Percentiles rank a stretch among this genome's conserved stretches.
These are phyloP conservation scores for Lamprologus ornatipinnis DNA, from an alignment of 2,113 vertebrate genomes.

Conservation along the genomic window DNA sequence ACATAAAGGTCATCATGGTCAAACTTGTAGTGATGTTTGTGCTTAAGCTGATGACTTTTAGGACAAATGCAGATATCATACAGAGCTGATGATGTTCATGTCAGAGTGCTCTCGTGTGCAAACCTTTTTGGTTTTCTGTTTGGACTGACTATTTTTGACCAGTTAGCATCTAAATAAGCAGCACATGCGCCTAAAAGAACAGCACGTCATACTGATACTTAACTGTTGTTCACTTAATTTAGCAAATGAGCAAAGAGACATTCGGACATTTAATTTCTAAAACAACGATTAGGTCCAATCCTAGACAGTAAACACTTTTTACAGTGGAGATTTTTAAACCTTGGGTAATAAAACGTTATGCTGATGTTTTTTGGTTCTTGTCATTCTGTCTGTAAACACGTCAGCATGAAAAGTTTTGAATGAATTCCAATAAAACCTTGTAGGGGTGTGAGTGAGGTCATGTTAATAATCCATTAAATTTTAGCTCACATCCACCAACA, in stretches of 20 bases:
- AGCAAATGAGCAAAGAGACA: background rate
- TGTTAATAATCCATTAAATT: background rate
- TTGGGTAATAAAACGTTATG: background rate
- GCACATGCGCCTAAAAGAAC: background rate
- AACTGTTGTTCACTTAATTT: background rate
- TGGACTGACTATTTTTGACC: background rate
- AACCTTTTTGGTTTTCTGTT: background rate
- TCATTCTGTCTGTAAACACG: background rate
- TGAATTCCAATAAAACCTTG: background rate
- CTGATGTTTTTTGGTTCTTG: background rate
- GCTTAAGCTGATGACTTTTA: background rate
- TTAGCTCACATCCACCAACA: background rate
- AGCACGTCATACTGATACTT: background rate
- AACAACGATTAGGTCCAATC: background rate
- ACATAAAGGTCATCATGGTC: background rate
- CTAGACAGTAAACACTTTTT: background rate
- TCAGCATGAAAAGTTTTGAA: background rate
- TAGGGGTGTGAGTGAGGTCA: background rate
- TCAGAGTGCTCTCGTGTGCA: background rate
- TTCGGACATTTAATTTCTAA: fast-evolving
- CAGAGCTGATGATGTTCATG: background rate
- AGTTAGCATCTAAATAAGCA: background rate
- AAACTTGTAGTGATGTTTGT: background rate
- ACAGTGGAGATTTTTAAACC: background rate
- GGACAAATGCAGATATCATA: background rate